A percentile compares a stretch with the other conserved stretches of the same genome.
These are phyloP conservation scores for Oryzias curvinotus DNA, from an alignment of 2,113 vertebrate genomes.

Conservation along the genomic window DNA sequence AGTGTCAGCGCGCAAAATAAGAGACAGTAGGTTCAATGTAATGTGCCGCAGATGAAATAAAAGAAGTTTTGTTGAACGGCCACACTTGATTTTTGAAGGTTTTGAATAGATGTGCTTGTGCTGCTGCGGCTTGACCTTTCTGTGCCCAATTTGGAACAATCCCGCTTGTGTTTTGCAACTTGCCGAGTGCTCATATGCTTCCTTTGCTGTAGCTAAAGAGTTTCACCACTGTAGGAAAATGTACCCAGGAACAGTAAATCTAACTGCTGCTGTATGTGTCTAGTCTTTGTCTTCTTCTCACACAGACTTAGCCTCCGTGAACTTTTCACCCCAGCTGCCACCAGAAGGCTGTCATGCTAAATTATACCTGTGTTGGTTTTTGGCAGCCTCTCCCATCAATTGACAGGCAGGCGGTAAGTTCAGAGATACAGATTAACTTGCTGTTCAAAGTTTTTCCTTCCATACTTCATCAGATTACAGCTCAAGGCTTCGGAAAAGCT, in stretches of 20 bases:
- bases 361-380: slow-evolving; percentile 63
- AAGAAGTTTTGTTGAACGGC: slow-evolving; percentile 52
- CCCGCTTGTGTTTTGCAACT: slow-evolving; percentile 38
- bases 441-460: slow-evolving; percentile 36
- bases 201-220: slow-evolving; percentile 28
- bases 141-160: slow-evolving; percentile 47
- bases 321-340: slow-evolving; percentile 65
- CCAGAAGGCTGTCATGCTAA: slow-evolving; percentile 54
- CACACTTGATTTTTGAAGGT: slow-evolving; percentile 58
- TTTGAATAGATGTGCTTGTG: slow-evolving; percentile 64
- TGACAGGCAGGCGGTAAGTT: slow-evolving; percentile 67
- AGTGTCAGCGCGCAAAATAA: slow-evolving; percentile 33
- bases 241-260: slow-evolving; percentile 23
- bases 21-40: slow-evolving; percentile 55
- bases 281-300: slow-evolving; percentile 14
- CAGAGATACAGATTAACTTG: slow-evolving; percentile 59
- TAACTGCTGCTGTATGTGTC: slow-evolving; percentile 5
- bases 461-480: slow-evolving; percentile 53
- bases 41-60: slow-evolving; percentile 32
- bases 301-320: slow-evolving; percentile 41
- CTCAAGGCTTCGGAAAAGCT: slow-evolving; percentile 2
- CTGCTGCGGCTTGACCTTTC: slow-evolving; percentile 55
- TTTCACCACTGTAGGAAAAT: slow-evolving; percentile 33
- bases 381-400: slow-evolving; percentile 34
- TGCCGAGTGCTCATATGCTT: slow-evolving; percentile 39